phyloP scores from a whole-genome alignment of 2,797 vertebrate genomes.

The Syngnathus acus region DNA sequence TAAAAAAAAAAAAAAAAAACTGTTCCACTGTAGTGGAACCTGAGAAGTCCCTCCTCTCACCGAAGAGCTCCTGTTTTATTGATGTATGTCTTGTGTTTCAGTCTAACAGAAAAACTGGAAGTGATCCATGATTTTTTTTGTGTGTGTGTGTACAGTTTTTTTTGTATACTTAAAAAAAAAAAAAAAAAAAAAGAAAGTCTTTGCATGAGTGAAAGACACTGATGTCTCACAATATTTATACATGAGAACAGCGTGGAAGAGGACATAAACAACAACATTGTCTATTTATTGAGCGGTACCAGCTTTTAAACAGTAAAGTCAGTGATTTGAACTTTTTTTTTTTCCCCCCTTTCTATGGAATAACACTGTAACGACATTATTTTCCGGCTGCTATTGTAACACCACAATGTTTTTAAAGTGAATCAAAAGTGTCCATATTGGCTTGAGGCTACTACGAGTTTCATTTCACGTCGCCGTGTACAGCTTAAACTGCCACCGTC shows the following conservation, averaged over 20 bases:
- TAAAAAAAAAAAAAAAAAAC: slow-evolving; percentile 6
- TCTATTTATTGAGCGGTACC: slow-evolving; percentile 67
- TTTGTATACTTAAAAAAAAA: slow-evolving; percentile 17
- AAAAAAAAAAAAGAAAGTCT: slow-evolving; percentile 24
- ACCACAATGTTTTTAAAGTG: slow-evolving; percentile 35
- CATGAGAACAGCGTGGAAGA: slow-evolving; percentile 35
- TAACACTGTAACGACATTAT: slow-evolving; percentile 65
- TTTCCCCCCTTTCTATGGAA: slow-evolving; percentile 39
- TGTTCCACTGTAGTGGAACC: slow-evolving; percentile 38
- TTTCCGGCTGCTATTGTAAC: slow-evolving; percentile 64
- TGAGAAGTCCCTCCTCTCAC: slow-evolving; percentile 37
- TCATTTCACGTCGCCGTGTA: slow-evolving; percentile 39
- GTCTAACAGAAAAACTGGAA: slow-evolving; percentile 34
- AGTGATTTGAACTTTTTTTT: slow-evolving; percentile 1
- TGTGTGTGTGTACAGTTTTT: neutral
- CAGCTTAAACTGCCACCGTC: slow-evolving; percentile 71
- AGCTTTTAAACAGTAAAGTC: slow-evolving; percentile 16
- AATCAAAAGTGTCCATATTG: slow-evolving; percentile 45
- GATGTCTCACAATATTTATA: slow-evolving; percentile 51
- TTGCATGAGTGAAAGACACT: slow-evolving; percentile 51
- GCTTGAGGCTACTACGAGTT: slow-evolving; percentile 66
- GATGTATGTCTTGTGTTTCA: slow-evolving; percentile 58
- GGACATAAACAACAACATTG: slow-evolving; percentile 42
- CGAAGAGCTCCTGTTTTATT: slow-evolving; percentile 39
- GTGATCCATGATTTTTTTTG: slow-evolving; percentile 11